phyloP scores from a whole-genome alignment of 2,888 invertebrate species.

The Uropetala carovei region DNA sequence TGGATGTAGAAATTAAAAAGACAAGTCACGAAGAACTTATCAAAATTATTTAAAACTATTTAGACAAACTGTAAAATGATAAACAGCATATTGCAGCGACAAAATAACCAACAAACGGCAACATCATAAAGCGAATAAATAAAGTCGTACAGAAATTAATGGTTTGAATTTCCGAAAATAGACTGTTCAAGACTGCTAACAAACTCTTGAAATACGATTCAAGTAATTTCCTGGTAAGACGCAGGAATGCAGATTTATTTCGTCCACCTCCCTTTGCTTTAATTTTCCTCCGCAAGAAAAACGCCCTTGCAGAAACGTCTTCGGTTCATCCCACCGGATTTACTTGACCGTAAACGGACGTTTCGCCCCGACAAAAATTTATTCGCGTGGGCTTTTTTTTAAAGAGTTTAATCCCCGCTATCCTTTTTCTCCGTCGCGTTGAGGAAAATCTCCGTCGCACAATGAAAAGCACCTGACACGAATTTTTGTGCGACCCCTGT shows the following conservation, averaged over 20 bases:
- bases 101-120: no score
- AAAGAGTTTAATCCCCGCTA: not conserved
- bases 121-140: no score
- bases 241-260: not conserved
- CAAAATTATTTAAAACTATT: no score
- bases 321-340: constrained; percentile 3
- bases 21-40: no score
- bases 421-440: not conserved
- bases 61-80: no score
- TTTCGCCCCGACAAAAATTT: not conserved
- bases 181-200: no score
- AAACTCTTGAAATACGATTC: not conserved
- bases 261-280: not conserved
- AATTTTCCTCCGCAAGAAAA: no score
- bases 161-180: no score
- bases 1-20: no score
- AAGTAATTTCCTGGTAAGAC: not conserved
- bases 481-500: constrained; percentile 9
- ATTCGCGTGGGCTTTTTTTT: not conserved
- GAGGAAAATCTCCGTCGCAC: constrained; percentile 4
- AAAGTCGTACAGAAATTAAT: no score
- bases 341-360: not conserved
- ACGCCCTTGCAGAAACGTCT: not conserved
- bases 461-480: constrained; percentile 28
- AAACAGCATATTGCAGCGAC: no score